Conservation (phyloP, 1,140 invertebrate genomes). For the Drosophila asahinai region DNA sequence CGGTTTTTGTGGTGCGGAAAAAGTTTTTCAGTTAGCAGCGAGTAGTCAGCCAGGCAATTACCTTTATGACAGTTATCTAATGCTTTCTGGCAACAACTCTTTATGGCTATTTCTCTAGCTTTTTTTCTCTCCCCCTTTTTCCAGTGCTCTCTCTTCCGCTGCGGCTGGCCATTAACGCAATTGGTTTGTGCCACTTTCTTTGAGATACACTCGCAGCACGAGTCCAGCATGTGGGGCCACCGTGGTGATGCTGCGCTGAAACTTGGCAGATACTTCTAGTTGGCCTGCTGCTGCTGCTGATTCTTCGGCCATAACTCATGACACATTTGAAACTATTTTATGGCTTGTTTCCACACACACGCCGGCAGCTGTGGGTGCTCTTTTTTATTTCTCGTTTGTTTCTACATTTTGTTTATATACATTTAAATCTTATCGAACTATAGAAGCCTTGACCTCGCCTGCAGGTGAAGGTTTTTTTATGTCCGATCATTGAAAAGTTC, state of each 20-base stretch:
- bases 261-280: constrained; percentile 33
- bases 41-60: constrained; percentile 45
- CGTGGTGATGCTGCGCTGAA: constrained; percentile 19
- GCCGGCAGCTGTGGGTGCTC: constrained; percentile 29
- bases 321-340: constrained; percentile 59
- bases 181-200: constrained; percentile 73
- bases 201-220: constrained; percentile 25
- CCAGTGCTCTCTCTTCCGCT: constrained; percentile 47
- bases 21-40: constrained; percentile 11
- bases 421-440: constrained; percentile 15
- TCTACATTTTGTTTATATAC: constrained; percentile 9
- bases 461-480: constrained; percentile 26
- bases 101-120: constrained; percentile 5
- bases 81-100: constrained; percentile 20
- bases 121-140: constrained; percentile 2
- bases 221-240: constrained; percentile 45
- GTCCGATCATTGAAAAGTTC: constrained; percentile 11
- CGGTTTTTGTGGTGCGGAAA: constrained; percentile 33
- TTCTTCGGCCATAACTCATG: constrained; percentile 52
- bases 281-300: constrained; percentile 6
- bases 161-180: constrained; percentile 65
- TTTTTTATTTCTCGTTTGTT: not conserved
- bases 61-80: constrained; percentile 63
- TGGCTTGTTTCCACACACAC: constrained; percentile 16
- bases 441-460: constrained; percentile 32